These are phyloP conservation scores for Temnopleurus reevesii DNA, from an alignment of 53 echinoderm and acorn worm species.

Conservation along the genomic window DNA sequence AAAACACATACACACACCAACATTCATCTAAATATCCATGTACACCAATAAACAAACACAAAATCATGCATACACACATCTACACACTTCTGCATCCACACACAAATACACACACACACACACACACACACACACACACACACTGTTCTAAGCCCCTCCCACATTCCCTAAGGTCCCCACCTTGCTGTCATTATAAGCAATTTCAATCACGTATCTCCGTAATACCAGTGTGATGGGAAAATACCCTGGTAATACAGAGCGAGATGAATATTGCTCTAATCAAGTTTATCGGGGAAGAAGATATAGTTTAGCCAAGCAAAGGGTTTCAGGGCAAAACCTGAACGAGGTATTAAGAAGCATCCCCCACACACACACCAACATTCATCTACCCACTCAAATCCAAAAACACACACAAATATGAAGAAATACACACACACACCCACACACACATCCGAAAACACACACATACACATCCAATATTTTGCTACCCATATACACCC, in stretches of 20 bases:
- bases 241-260: background rate
- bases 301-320: slow-evolving; percentile 24
- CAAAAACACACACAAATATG: background rate
- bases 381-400: no score
- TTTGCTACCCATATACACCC: background rate
- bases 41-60: background rate
- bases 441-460: background rate
- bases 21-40: background rate
- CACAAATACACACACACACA: background rate
- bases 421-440: background rate
- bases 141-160: background rate
- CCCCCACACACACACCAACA: no score
- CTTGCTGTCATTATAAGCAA: background rate
- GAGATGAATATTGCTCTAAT: slow-evolving; percentile 35
- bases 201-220: background rate
- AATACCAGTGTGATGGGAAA: no score
- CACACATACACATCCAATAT: background rate
- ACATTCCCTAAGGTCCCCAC: background rate
- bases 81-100: background rate
- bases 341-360: slow-evolving; percentile 39
- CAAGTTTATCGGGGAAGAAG: slow-evolving; percentile 51
- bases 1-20: background rate
- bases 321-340: slow-evolving; percentile 43
- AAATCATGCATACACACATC: background rate
- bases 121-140: background rate